Conservation (phyloP, 2,797 vertebrate genomes). For the Mormyrops boulengeri region DNA sequence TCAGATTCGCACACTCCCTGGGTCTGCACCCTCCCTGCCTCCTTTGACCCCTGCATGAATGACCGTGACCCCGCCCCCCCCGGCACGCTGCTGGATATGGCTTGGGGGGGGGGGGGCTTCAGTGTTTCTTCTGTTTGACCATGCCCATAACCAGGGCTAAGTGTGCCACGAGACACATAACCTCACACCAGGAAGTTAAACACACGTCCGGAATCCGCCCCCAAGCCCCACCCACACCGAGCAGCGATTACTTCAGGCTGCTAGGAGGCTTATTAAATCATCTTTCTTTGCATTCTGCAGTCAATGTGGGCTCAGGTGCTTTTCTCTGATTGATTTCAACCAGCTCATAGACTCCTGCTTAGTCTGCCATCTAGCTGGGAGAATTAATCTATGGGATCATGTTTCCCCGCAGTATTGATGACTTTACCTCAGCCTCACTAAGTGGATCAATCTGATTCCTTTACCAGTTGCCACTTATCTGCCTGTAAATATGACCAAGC, state of each 20-base stretch:
- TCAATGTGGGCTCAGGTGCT: not conserved
- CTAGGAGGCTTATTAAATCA: not conserved
- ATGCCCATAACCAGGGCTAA: slow-evolving; percentile 17
- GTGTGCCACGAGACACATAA: slow-evolving; percentile 18
- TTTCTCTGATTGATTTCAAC: not conserved
- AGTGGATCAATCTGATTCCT: slow-evolving; percentile 4
- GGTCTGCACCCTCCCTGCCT: not conserved
- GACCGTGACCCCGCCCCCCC: not conserved
- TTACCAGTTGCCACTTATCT: not conserved
- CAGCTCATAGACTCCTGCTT: not conserved
- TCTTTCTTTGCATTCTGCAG: not conserved
- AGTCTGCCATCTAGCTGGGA: not conserved
- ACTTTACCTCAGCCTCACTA: not conserved
- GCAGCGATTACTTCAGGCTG: not conserved
- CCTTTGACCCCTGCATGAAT: not conserved
- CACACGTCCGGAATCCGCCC: slow-evolving; percentile 12
- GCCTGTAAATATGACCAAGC: slow-evolving; percentile 6
- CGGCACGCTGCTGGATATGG: not conserved
- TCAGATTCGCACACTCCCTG: not conserved
- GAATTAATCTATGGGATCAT: not conserved
- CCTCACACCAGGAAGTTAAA: slow-evolving; percentile 9
- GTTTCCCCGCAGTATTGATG: not conserved
- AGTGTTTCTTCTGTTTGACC: not conserved
- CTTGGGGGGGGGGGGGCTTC: not conserved
- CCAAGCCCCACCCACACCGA: not conserved